phyloP scores from a whole-genome alignment of 2,797 vertebrate species.

The Diplodus sargus region DNA sequence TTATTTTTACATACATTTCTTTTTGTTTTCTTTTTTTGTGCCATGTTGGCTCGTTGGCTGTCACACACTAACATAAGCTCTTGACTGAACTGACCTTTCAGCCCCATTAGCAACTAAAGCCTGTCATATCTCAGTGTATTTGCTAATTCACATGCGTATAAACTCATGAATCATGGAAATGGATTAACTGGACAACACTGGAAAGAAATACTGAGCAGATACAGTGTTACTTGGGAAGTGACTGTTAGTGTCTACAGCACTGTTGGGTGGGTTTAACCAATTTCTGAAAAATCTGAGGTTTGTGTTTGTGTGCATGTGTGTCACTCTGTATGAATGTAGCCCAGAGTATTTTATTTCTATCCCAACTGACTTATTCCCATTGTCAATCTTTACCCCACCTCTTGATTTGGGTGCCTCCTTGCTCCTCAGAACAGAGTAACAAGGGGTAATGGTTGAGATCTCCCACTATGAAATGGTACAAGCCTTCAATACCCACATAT shows the following conservation, averaged over 20 bases:
- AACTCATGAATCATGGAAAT: conserved; percentile 78
- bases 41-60: conserved; percentile 13
- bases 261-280: conserved; percentile 8
- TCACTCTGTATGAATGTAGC: background rate
- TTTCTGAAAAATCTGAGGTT: conserved; percentile 4
- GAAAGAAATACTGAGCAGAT: conserved; percentile 53
- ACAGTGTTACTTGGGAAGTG: conserved; percentile 14
- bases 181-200: conserved; percentile 80
- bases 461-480: no score
- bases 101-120: conserved; percentile 81
- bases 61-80: conserved; percentile 43
- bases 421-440: no score
- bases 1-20: background rate
- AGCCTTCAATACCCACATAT: no score
- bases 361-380: no score
- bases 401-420: no score
- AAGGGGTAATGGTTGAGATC: no score
- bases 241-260: conserved; percentile 6
- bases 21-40: background rate
- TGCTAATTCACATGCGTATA: conserved; percentile 85
- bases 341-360: no score
- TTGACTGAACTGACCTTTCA: conserved; percentile 75
- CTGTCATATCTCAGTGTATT: conserved; percentile 78
- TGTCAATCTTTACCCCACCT: no score
- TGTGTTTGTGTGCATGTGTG: background rate